Evolutionary conservation across 2,888 invertebrate genomes (phyloP).

Genomic region (Cabera pusaria): DNA sequence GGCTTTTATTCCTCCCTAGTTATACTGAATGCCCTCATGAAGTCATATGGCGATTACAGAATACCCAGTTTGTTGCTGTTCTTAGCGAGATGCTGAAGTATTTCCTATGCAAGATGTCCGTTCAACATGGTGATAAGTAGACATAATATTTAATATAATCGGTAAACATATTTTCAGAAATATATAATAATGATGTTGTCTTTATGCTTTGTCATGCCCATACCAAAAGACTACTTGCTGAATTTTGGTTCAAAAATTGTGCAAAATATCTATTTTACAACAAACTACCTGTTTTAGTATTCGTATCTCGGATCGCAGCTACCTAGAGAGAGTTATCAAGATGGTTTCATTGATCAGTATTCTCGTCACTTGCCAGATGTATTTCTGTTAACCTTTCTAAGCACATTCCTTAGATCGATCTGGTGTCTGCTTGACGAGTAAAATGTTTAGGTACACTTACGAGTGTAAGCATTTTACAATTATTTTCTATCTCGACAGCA

Average conservation of each 20-base stretch:
- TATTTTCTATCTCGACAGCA: no score
- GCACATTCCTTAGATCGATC: conserved; percentile 30
- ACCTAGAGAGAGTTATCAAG: conserved; percentile 32
- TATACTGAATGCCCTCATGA: conserved; percentile 44
- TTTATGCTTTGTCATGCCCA: no score
- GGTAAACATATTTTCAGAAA: conserved; percentile 2
- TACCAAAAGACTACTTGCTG: no score
- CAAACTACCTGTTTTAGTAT: conserved; percentile 19
- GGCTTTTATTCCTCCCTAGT: conserved; percentile 43
- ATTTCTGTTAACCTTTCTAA: conserved; percentile 30
- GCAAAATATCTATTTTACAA: conserved; percentile 6
- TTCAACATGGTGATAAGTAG: background rate
- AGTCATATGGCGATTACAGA: conserved; percentile 34
- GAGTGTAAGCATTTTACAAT: no score
- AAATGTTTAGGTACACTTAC: background rate
- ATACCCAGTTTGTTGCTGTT: conserved; percentile 16
- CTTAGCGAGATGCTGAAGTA: background rate
- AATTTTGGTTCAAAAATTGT: conserved; percentile 1
- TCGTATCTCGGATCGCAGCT: conserved; percentile 25
- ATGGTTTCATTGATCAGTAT: conserved; percentile 32
- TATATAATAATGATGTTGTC: no score
- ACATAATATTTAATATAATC: no score
- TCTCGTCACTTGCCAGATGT: conserved; percentile 28
- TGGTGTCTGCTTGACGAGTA: conserved; percentile 17
- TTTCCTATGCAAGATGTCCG: background rate